Evolutionary conservation across 2,113 vertebrate genomes (phyloP).

Genomic region (Tachysurus fulvidraco): DNA sequence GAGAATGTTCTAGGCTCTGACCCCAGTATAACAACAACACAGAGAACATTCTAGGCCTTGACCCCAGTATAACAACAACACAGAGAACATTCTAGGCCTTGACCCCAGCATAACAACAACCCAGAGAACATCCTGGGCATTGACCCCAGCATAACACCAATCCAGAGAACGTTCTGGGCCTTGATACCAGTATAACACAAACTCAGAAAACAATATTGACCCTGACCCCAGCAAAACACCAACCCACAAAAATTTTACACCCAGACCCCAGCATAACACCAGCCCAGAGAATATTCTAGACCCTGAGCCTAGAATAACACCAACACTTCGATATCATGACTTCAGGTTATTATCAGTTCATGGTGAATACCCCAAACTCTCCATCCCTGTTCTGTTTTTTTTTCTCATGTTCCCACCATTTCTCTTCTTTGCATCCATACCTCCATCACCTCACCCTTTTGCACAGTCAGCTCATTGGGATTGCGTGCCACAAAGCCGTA

Average conservation of each 20-base stretch:
- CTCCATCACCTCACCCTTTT: slow-evolving; percentile 90
- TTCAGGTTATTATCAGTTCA: neutral
- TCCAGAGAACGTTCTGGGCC: neutral
- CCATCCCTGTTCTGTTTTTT: neutral
- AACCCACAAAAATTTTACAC: neutral
- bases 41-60: slow-evolving; percentile 8
- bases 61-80: neutral
- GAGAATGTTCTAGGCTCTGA: neutral
- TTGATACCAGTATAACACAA: neutral
- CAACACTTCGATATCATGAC: neutral
- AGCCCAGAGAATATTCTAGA: neutral
- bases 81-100: neutral
- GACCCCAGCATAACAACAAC: neutral
- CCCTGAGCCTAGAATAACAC: neutral
- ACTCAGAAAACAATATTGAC: neutral
- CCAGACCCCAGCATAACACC: neutral
- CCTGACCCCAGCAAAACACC: neutral
- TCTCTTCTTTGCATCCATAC: slow-evolving; percentile 63
- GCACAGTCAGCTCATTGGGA: slow-evolving; percentile 88
- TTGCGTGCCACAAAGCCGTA: slow-evolving; percentile 93
- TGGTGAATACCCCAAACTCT: slow-evolving; percentile 14
- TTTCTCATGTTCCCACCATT: neutral
- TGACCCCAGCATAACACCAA: neutral
- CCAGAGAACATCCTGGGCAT: neutral
- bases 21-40: neutral